Base-by-base conservation (phyloP, 2,113 vertebrate species). In the Cyanistes caeruleus region DNA sequence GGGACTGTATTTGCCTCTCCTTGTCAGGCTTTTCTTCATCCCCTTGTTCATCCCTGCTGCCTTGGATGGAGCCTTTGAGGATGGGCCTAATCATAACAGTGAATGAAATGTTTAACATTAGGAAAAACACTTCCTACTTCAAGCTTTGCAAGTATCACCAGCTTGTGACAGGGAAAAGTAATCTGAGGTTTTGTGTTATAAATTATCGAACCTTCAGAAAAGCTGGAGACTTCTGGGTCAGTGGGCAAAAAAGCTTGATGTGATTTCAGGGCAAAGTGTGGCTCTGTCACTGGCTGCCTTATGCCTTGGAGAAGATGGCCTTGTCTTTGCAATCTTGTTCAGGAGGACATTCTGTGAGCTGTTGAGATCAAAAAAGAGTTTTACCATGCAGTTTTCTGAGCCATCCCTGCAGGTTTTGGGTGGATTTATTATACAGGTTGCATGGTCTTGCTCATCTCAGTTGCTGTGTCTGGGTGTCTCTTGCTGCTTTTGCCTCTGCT, bases 391-490 rank as follows among this genome's bases (percentile, higher is more conserved):
- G 5, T 67, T 84, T 68, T 72, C 20, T n/a, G 49, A 70, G 46
- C 13, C 27, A 14, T 60, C n/a, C 13, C 1, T 68, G 52, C 49
- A 31, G 53, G 3, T 39, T 87, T 84, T 3, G 59, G 27, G n/a
- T 89, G 77, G 37, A 21, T 89, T 84, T 91, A 41, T 44, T 23
- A 41, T 44, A 25, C 7, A 58, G 62, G 16, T 78, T 5, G 4
- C 11, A 0, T 0, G 1, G 39, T 58, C 4, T 46, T 24, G 15
- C 62, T 91, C 28, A 5, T 25, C 62, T 82, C 53, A 31, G 12
- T 52, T 48, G 18, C 52, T 70, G 5, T 21, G 24, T 39, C 25
- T 85, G 59, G 16, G 21, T 43, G 22, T 59, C 24, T 58, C 31
- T 35, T 43, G 27, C 64, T 94, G 59, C 16, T 48, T 14, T 49